Base-by-base conservation (phyloP, 2,888 invertebrate genomes). In the Neoaliturus tenellus region DNA sequence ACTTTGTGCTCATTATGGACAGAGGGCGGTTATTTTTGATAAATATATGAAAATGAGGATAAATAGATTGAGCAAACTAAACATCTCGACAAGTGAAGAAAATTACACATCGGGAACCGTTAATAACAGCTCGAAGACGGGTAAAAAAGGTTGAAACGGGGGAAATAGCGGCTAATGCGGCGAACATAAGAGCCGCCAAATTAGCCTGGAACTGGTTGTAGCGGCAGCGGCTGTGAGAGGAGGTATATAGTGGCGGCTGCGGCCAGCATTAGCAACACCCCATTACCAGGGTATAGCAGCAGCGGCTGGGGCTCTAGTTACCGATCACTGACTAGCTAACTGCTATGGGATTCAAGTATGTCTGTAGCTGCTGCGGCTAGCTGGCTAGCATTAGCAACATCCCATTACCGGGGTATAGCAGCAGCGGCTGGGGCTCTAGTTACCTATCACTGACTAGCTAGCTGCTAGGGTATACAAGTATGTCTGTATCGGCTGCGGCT, bases 11-110 rank as follows among this genome's bases (percentile, higher is more conserved):
- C 75, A 75, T 75, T 75, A 75, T 75, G 75, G 33, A 31, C 28
- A 41, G 23, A 39, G 71, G 48, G 44, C 28, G 23, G 48, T 75
- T 41, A 48, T 75, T 75, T 75, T 75, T 75, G 75, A 75, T 75
- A 75, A 75, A 75, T 75, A 75, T 75, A 75, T 75, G 75, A 75
- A 75, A 75, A 75, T 75, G 75, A 75, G 75, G 75, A 41, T 75
- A 75, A 75, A 75, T 44, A 75, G 75, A 75, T 75, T 75, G 39
- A 75, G 75, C 48, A 75, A 75, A 75, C 75, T 75, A 75, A 75
- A 41, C 75, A 75, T 75, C 44, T 31, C 75, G 75, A 75, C 75
- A 75, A 75, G 75, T 75, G 75, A 48, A 48, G 75, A 75, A 75
- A 44, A 75, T 75, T 75, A 75, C 75, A 75, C 44, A 48, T 28